Evolutionary conservation across 2,113 vertebrate genomes (phyloP), one percentile per base, ranked within the genome.

Genomic region (Callipepla squamata): DNA sequence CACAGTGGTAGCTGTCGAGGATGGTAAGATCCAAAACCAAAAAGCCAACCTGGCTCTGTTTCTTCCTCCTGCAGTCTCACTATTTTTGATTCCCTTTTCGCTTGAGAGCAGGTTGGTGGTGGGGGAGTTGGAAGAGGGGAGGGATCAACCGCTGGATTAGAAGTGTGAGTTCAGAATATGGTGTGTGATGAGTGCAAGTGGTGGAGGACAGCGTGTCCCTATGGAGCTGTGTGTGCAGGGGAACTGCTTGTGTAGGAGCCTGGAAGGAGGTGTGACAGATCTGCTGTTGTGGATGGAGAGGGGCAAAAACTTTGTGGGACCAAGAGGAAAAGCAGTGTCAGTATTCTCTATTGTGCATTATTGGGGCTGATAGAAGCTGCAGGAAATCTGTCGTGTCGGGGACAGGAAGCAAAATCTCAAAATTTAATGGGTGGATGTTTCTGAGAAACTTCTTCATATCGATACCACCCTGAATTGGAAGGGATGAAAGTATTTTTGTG

Each of bases 401-500:
- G 21, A 32, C 15, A 16, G 9, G 51, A 28, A 92, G 18, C 70
- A 21, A 80, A 32, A 92, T n/a, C 73, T 79, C 34, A n/a, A 7
- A 11, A 89, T 90, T 89, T 48, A 34, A 45, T 5, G 65, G 36
- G 19, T 66, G 9, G 14, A 51, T 78, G 18, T 72, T 82, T 95
- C 63, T 80, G 82, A 73, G 67, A 76, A 79, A 65, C 42, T 34
- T 74, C 42, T 80, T 91, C 42, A 9, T 55, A 44, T 61, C 50
- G 19, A 50, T 90, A 9, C 28, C 55, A 3, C 53, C 85, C 38
- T 47, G 47, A 83, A 80, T 15, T 80, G 47, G 34, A 93, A 75
- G 57, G 95, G 83, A 67, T 32, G 85, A 66, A 92, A 76, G 42
- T 85, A 55, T 87, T 89, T 94, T 76, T 76, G 74, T 63, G 58